Evolutionary conservation across 1,140 invertebrate genomes (phyloP).

Genomic region (Leptinotarsa undecemlineata): DNA sequence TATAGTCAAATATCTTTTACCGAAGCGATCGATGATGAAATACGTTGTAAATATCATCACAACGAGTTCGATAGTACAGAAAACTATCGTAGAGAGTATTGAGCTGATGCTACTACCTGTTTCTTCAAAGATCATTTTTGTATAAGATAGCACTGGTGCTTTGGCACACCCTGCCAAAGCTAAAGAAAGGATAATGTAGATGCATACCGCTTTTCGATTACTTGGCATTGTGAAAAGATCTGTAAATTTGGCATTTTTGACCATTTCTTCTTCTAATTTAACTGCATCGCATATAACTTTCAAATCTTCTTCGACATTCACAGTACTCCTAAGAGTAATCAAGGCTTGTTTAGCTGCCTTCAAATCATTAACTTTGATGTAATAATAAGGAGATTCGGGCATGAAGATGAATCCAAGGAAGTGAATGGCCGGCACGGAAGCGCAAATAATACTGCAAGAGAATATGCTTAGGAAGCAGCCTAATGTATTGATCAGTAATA

Average conservation of each 20-base stretch:
- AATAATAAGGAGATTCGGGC: conserved; percentile 79
- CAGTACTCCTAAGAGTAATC: conserved; percentile 62
- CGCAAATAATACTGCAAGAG: conserved; percentile 61
- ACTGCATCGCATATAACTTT: conserved; percentile 63
- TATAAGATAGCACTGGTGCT: conserved; percentile 66
- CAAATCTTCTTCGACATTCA: conserved; percentile 63
- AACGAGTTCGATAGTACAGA: conserved; percentile 8
- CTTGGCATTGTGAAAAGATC: conserved; percentile 18
- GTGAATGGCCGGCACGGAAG: conserved; percentile 63
- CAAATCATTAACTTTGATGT: conserved; percentile 62
- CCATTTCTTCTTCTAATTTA: background rate
- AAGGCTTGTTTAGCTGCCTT: conserved; percentile 66
- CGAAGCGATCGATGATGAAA: conserved; percentile 21
- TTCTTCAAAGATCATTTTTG: conserved; percentile 19
- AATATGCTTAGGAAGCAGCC: conserved; percentile 65
- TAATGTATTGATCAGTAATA: conserved; percentile 67
- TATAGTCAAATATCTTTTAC: conserved; percentile 12
- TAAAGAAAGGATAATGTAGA: conserved; percentile 63
- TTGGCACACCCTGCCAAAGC: conserved; percentile 76
- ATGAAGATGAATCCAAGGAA: conserved; percentile 68
- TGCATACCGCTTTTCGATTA: conserved; percentile 6
- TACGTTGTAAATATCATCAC: background rate
- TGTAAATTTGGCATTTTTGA: background rate
- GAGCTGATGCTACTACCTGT: background rate
- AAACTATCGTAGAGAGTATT: conserved; percentile 16